A percentile compares a stretch with the other conserved stretches of the same genome.
These are phyloP conservation scores for Liasis olivaceus DNA, from an alignment of 2,797 vertebrate species.

Conservation along the genomic window DNA sequence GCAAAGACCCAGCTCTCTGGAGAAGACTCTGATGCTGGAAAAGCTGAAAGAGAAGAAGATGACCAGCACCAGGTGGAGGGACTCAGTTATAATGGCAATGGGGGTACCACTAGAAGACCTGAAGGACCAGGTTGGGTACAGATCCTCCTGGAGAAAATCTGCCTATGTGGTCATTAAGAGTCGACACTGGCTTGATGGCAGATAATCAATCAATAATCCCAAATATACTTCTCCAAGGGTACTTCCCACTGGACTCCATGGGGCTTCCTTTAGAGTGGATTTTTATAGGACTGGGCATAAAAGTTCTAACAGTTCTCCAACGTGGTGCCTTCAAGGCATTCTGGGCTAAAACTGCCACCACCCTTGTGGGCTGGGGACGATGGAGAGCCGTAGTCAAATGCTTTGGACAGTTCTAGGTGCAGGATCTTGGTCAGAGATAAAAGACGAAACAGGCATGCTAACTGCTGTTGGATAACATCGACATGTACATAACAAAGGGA, in stretches of 20 bases:
- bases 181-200: not conserved
- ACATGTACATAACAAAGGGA: not conserved
- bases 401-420: not conserved
- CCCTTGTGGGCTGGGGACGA: not conserved
- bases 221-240: not conserved
- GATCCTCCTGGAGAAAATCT: not conserved
- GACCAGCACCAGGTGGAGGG: not conserved
- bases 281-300: not conserved
- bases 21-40: not conserved
- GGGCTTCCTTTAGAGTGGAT: not conserved
- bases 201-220: not conserved
- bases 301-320: not conserved
- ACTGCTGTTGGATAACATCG: not conserved
- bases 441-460: too few species aligned
- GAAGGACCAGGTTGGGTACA: not conserved
- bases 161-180: not conserved
- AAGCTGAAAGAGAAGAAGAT: not conserved
- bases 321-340: too few species aligned
- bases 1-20: too few species aligned
- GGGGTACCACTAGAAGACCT: not conserved
- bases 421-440: not conserved
- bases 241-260: not conserved
- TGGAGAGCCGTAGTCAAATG: not conserved
- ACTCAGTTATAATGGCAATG: not conserved
- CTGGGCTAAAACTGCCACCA: not conserved